phyloP scores from a whole-genome alignment of 37 sponge, comb jelly and placozoan genomes.

The Theonella swinhoei region DNA sequence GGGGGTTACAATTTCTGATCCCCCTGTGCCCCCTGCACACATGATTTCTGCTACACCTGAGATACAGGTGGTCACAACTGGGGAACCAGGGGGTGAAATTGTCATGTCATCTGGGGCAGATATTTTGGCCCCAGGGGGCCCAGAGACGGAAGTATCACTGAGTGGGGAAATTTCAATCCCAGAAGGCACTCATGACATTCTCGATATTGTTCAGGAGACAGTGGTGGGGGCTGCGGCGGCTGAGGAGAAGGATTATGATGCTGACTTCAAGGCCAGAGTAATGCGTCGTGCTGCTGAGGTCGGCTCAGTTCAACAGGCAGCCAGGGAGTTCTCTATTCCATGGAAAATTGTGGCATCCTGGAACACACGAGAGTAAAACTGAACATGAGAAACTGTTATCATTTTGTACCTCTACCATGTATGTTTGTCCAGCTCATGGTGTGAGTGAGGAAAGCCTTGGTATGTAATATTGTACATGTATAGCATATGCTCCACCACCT shows the following conservation, averaged over 20 bases:
- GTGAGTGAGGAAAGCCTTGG: too few species aligned
- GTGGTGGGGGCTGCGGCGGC: not conserved
- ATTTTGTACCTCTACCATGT: too few species aligned
- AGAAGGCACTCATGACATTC: conserved; percentile 10
- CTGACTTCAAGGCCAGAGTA: conserved; percentile 20
- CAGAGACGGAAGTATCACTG: not conserved
- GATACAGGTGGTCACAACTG: not conserved
- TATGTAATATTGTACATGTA: too few species aligned
- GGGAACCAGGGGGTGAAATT: not conserved
- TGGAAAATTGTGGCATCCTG: conserved; percentile 26
- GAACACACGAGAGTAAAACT: conserved; percentile 8
- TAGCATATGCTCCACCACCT: too few species aligned
- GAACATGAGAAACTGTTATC: not conserved
- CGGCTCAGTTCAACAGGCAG: conserved; percentile 32
- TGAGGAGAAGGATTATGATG: conserved; percentile 6
- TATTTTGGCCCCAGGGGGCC: not conserved
- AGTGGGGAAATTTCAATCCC: conserved; percentile 5
- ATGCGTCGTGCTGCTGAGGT: conserved; percentile 13
- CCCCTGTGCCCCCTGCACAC: not conserved
- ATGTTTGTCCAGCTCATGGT: too few species aligned
- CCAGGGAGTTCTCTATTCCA: conserved; percentile 14
- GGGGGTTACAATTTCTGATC: not conserved
- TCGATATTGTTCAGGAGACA: conserved; percentile 42
- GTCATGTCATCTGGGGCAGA: not conserved
- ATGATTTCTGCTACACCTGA: not conserved